Evolutionary conservation across 2,888 invertebrate species (phyloP).

Genomic region (Brachylomia viminalis): DNA sequence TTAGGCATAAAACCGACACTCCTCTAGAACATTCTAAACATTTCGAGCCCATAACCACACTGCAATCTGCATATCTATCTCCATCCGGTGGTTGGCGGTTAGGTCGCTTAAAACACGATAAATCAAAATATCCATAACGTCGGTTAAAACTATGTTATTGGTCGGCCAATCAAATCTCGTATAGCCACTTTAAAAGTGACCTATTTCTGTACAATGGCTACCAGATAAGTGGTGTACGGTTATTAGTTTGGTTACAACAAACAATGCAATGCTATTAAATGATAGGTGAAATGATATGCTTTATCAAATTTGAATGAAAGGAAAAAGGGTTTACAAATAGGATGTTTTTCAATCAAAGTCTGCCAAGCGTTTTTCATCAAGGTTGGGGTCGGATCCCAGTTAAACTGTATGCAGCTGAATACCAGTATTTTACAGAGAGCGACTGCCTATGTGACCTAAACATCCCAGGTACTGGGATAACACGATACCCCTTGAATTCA

Average conservation of each 20-base stretch:
- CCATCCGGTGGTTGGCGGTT: slow-evolving; percentile 44
- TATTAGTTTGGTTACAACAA: slow-evolving; percentile 35
- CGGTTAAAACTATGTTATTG: slow-evolving; percentile 47
- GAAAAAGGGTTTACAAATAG: background rate
- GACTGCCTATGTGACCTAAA: background rate
- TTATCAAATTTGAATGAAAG: background rate
- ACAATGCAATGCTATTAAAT: background rate
- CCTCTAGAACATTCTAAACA: background rate
- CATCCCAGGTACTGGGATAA: background rate
- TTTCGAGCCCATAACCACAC: background rate
- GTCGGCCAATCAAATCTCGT: slow-evolving; percentile 47
- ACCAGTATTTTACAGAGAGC: background rate
- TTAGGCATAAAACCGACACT: background rate
- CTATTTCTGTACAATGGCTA: slow-evolving; percentile 36
- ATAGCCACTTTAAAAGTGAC: slow-evolving; percentile 34
- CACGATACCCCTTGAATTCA: background rate
- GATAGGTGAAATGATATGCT: background rate
- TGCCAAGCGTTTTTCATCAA: background rate
- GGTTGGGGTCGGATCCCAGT: too few relatives aligned
- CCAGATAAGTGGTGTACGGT: slow-evolving; percentile 22
- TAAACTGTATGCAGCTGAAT: background rate
- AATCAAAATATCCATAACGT: slow-evolving; percentile 51
- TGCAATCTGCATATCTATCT: slow-evolving; percentile 43
- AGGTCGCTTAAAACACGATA: slow-evolving; percentile 53
- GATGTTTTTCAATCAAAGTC: background rate